These are phyloP conservation scores for Thunnus albacares DNA, from an alignment of 2,797 vertebrate genomes.

Conservation along the genomic window DNA sequence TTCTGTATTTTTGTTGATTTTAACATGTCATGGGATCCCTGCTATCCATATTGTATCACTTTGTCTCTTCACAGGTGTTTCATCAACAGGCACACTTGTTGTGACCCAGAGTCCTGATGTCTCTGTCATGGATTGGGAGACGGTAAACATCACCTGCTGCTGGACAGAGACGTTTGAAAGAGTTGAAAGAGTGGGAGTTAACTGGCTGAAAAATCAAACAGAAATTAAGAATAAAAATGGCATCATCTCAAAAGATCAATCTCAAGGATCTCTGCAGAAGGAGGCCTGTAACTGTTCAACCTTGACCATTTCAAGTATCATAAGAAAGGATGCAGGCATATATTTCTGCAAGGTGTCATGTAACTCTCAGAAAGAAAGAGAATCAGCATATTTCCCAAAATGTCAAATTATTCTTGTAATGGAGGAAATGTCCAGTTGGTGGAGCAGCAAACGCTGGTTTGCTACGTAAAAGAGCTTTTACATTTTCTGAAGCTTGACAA, in stretches of 20 bases:
- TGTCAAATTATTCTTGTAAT: too few species aligned
- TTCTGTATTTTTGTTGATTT: too few species aligned
- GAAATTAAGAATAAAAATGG: fast-evolving
- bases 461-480: too few species aligned
- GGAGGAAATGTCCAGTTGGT: too few species aligned
- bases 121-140: constrained; percentile 20
- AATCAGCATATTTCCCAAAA: too few species aligned
- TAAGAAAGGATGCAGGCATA: constrained; percentile 54
- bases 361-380: too few species aligned
- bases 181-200: fast-evolving
- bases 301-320: constrained; percentile 41
- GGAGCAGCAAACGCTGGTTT: too few species aligned
- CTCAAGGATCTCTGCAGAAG: too few species aligned
- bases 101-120: constrained; percentile 54
- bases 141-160: constrained; percentile 53
- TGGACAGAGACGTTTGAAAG: fast-evolving
- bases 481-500: too few species aligned
- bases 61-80: constrained; percentile 35
- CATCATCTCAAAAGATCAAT: too few species aligned
- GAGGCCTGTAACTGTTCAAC: constrained; percentile 1
- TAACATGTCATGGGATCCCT: too few species aligned
- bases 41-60: background rate
- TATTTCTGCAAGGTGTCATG: constrained; percentile 72
- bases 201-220: constrained; percentile 33
- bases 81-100: background rate